Conservation (phyloP, 1,140 invertebrate genomes). For the Drepana arcuata region DNA sequence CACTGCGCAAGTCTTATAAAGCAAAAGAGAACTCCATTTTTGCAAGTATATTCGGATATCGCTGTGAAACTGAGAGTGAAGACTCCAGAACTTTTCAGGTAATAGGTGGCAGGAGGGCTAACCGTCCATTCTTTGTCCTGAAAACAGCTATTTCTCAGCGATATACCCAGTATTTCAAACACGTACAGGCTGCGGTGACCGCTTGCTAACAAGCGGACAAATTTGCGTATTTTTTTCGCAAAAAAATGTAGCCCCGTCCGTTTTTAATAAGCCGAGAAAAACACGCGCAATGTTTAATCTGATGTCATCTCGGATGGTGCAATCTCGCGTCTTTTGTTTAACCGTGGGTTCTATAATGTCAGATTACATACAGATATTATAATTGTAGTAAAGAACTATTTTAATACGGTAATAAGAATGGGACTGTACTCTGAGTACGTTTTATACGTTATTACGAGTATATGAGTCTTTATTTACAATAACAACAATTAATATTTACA, state of each 20-base stretch:
- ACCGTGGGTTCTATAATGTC: constrained; percentile 1
- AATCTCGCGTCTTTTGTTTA: constrained; percentile 36
- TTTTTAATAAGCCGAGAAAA: constrained; percentile 44
- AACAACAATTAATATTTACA: neutral
- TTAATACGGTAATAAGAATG: neutral
- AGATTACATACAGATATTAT: neutral
- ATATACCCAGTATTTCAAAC: neutral
- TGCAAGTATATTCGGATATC: too few relatives aligned
- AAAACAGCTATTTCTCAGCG: neutral
- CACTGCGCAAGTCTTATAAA: too few relatives aligned
- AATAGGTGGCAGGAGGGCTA: neutral
- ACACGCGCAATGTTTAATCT: constrained; percentile 41
- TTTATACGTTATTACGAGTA: neutral
- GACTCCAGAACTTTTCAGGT: too few relatives aligned
- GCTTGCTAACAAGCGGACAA: too few relatives aligned
- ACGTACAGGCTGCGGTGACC: too few relatives aligned
- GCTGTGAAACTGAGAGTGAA: too few relatives aligned
- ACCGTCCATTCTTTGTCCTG: neutral
- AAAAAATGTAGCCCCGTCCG: neutral
- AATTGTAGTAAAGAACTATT: neutral
- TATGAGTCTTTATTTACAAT: neutral
- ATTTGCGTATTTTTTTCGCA: neutral
- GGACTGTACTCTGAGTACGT: too few relatives aligned
- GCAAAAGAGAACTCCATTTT: too few relatives aligned
- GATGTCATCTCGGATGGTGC: constrained; percentile 39